Evolutionary conservation across 2,113 vertebrate genomes (phyloP), one percentile per base, ranked within the genome.

Genomic region (Talpa occidentalis): DNA sequence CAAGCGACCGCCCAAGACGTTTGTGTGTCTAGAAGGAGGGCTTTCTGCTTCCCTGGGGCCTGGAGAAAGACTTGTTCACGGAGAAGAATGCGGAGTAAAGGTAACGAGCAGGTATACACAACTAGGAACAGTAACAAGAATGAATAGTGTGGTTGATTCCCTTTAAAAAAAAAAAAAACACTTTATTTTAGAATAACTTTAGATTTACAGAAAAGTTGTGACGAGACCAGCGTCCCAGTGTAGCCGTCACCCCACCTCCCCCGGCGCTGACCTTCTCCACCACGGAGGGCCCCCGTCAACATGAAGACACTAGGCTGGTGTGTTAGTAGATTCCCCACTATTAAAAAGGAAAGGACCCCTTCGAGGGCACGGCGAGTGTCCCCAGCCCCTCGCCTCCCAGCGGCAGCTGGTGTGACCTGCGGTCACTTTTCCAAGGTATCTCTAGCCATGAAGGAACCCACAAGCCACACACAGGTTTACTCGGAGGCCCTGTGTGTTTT

Each of bases 251-350:
- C 26, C 56, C 21, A n/a, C 0, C 7, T 10, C 16, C 52, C n/a
- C 32, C 11, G 3, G 4, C 0, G 0, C 3, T 10, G 12, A 6
- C 14, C 0, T 22, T 26, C 32, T 10, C 69, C 22, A 4, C 4
- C 21, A 54, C 21, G 12, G 0, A 2, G 21, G 42, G 54, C 82
- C 19, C n/a, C 4, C 2, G 59, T 42, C 81, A 26, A 40, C 40
- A 40, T 62, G 0, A 7, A 49, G 35, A 56, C 17, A 6, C 3
- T 5, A 28, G 11, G 1, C 26, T 1, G 0, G 3, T 9, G 2
- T 0, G 16, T 10, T 1, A 28, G 56, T 15, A 0, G 11, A 10
- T 30, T 83, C 56, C 9, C 22, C 62, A 40, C 22, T 2, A 32
- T 10, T 49, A 12, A 49, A 49, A 10, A 2, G 11, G 47, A 49